Conservation (phyloP, 1,140 invertebrate species). For the Agraylea sexmaculata region DNA sequence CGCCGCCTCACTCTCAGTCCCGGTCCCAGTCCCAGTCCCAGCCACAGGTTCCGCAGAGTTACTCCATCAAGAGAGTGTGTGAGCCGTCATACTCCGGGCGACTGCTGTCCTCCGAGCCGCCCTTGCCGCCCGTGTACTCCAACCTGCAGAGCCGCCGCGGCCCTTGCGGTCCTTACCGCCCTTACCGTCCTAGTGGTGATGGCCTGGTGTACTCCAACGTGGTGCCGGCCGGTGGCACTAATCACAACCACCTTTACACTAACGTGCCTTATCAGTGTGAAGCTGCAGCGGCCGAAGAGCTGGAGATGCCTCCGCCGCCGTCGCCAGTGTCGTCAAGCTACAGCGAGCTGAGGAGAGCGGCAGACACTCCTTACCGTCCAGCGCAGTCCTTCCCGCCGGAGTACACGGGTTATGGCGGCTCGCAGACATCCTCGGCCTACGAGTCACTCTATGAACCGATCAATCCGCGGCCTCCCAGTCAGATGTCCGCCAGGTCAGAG, state of each 20-base stretch:
- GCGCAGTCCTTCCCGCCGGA: constrained; percentile 35
- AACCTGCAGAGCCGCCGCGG: constrained; percentile 27
- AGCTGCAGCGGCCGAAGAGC: constrained; percentile 7
- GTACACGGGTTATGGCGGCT: constrained; percentile 49
- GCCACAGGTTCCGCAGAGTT: constrained; percentile 51
- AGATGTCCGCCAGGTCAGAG: constrained; percentile 57
- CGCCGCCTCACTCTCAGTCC: neutral
- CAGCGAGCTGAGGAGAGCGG: constrained; percentile 59
- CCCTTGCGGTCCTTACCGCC: constrained; percentile 33
- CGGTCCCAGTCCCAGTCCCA: constrained; percentile 37
- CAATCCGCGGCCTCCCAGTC: constrained; percentile 66
- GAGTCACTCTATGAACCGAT: constrained; percentile 92
- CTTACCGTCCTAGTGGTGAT: constrained; percentile 40
- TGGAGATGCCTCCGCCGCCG: constrained; percentile 60
- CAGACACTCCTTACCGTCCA: constrained; percentile 30
- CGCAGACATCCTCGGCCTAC: constrained; percentile 64
- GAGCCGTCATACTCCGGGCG: constrained; percentile 37
- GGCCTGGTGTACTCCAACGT: constrained; percentile 43
- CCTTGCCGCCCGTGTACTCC: constrained; percentile 32
- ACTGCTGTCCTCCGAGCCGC: constrained; percentile 31
- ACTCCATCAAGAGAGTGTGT: constrained; percentile 34
- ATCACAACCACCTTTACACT: constrained; percentile 34
- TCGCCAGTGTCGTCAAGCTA: constrained; percentile 77
- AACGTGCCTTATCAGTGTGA: constrained; percentile 25
- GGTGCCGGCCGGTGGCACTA: constrained; percentile 32